These are phyloP conservation scores for Phylloscopus trochiloides DNA, from an alignment of 2,113 vertebrate genomes.

Conservation along the genomic window DNA sequence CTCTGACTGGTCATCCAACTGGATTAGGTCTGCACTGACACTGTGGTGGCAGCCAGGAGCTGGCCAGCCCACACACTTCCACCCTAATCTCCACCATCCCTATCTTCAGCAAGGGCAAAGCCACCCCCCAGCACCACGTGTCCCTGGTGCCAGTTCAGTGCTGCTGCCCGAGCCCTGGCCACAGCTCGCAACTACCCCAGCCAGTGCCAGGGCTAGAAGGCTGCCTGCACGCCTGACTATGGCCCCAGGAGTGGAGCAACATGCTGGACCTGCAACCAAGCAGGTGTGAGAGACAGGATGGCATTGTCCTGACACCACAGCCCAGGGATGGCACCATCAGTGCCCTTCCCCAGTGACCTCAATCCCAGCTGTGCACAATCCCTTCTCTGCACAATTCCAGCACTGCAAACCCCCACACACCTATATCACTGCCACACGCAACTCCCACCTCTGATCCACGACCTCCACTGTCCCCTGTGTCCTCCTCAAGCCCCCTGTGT, in stretches of 20 bases:
- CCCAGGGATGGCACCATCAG: not conserved
- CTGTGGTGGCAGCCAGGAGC: not conserved
- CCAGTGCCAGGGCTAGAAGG: not conserved
- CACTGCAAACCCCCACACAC: rapidly evolving
- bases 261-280: not conserved
- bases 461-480: not conserved
- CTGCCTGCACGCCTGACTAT: rapidly evolving
- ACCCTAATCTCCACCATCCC: not conserved
- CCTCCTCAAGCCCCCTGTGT: not conserved
- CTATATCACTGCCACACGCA: rapidly evolving
- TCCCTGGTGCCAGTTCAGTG: not conserved
- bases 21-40: not conserved
- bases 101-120: constrained; percentile 3
- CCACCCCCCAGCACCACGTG: rapidly evolving
- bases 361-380: not conserved
- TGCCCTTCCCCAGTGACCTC: not conserved
- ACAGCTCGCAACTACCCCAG: rapidly evolving
- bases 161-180: rapidly evolving
- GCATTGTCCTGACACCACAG: not conserved
- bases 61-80: not conserved
- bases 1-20: not conserved
- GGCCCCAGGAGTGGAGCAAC: rapidly evolving
- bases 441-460: not conserved
- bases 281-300: not conserved
- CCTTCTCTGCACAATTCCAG: not conserved